Percentiles rank a stretch among this genome's conserved stretches.
Conservation (phyloP, 2,113 vertebrate genomes). For the Gallinago paraguaiae region DNA sequence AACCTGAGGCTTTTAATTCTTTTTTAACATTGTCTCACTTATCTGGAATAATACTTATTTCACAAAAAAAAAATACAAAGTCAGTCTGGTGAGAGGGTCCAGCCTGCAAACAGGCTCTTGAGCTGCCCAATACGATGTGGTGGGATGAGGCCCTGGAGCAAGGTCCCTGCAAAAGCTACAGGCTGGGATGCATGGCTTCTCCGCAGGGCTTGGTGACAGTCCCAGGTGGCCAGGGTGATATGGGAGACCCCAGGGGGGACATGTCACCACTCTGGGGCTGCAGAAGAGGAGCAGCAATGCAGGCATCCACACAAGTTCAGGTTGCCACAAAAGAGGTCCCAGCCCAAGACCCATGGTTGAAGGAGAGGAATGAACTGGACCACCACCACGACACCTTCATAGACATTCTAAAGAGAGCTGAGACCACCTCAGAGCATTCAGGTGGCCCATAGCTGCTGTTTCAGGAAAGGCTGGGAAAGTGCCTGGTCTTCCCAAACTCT, state of each 20-base stretch:
- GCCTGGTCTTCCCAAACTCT: neutral
- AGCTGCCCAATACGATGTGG: neutral
- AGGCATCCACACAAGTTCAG: neutral
- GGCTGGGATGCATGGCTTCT: neutral
- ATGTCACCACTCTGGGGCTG: rapidly evolving
- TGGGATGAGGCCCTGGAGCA: too few relatives aligned
- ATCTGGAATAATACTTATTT: neutral
- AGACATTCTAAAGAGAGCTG: neutral
- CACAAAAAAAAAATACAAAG: neutral
- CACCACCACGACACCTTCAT: neutral
- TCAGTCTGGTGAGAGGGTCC: neutral
- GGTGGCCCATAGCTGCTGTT: neutral
- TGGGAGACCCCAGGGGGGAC: neutral
- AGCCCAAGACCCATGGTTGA: neutral
- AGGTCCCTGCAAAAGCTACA: neutral
- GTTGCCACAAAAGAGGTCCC: neutral
- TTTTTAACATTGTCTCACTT: neutral
- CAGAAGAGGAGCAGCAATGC: neutral
- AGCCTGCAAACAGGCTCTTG: neutral
- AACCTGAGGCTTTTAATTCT: neutral
- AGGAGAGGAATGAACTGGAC: neutral
- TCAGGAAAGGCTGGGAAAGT: neutral
- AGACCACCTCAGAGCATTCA: neutral
- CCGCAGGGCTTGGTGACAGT: neutral
- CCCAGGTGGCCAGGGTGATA: too few relatives aligned